Evolutionary conservation across 2,797 vertebrate genomes (phyloP).

Genomic region (Sciaenops ocellatus): DNA sequence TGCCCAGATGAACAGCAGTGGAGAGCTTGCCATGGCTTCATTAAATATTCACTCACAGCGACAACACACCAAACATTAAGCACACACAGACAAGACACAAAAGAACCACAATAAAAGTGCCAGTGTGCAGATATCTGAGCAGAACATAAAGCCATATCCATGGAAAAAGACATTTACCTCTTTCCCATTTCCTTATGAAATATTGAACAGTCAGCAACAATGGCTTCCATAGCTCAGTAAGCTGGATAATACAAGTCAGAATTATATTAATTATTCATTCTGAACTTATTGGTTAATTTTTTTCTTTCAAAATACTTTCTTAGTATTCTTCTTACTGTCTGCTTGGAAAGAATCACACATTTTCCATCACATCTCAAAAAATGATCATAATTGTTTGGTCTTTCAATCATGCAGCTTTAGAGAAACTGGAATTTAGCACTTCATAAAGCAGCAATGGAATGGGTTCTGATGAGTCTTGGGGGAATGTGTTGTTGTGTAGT

Average conservation of each 20-base stretch:
- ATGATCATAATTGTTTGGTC: constrained; percentile 48
- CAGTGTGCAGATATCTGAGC: constrained; percentile 56
- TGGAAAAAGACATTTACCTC: constrained; percentile 57
- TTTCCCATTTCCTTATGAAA: constrained; percentile 64
- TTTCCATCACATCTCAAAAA: constrained; percentile 31
- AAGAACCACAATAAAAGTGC: constrained; percentile 64
- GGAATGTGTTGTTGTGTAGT: constrained; percentile 34
- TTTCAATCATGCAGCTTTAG: constrained; percentile 37
- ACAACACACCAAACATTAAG: constrained; percentile 74
- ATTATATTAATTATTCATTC: constrained; percentile 71
- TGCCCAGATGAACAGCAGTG: constrained; percentile 84
- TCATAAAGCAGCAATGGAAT: constrained; percentile 49
- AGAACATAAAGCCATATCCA: constrained; percentile 30
- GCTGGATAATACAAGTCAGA: constrained; percentile 58
- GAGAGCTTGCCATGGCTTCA: constrained; percentile 75
- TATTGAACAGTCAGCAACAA: constrained; percentile 65
- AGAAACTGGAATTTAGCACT: constrained; percentile 60
- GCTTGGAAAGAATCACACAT: constrained; percentile 32
- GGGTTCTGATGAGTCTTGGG: constrained; percentile 34
- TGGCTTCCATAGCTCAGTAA: constrained; percentile 53
- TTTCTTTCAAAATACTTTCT: constrained; percentile 27
- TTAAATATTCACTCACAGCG: constrained; percentile 82
- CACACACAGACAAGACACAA: constrained; percentile 63
- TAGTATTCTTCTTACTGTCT: no score
- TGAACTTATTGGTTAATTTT: constrained; percentile 52